Conservation (phyloP, 2,888 invertebrate species). For the Meandrusa payeni region DNA sequence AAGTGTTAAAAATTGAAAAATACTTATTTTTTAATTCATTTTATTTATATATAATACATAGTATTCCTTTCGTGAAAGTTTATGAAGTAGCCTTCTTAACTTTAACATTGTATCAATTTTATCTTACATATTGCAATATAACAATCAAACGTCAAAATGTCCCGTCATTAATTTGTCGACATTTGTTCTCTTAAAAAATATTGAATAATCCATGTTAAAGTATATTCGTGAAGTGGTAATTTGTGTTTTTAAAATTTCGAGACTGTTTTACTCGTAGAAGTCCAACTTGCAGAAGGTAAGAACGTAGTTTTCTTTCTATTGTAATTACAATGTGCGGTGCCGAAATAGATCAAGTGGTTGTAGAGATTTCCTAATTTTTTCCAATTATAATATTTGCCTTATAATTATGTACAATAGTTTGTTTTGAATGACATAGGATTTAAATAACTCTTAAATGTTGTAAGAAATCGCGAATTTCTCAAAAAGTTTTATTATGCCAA, state of each 20-base stretch:
- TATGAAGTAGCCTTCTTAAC: too few species aligned
- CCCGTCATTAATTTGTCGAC: conserved; percentile 30
- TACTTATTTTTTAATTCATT: too few species aligned
- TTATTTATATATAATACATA: too few species aligned
- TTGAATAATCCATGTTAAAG: conserved; percentile 35
- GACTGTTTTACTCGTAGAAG: not conserved
- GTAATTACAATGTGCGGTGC: conserved; percentile 34
- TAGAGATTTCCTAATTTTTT: conserved; percentile 38
- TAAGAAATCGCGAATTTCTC: too few species aligned
- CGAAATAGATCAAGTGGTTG: conserved; percentile 54
- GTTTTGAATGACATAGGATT: too few species aligned
- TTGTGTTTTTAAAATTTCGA: conserved; percentile 35
- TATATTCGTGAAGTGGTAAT: conserved; percentile 35
- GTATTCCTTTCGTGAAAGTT: too few species aligned
- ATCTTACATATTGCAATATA: conserved; percentile 14
- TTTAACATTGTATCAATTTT: too few species aligned
- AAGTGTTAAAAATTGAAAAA: too few species aligned
- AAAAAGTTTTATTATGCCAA: too few species aligned
- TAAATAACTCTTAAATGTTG: too few species aligned
- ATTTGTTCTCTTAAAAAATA: conserved; percentile 36
- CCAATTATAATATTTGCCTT: conserved; percentile 28
- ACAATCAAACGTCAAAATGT: conserved; percentile 18
- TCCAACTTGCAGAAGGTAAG: conserved; percentile 4
- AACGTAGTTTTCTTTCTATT: conserved; percentile 24
- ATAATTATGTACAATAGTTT: too few species aligned